Percentiles rank a stretch among this genome's conserved stretches.
Evolutionary conservation across 1,140 invertebrate species (phyloP).

Genomic region (Polypedilum pembai): DNA sequence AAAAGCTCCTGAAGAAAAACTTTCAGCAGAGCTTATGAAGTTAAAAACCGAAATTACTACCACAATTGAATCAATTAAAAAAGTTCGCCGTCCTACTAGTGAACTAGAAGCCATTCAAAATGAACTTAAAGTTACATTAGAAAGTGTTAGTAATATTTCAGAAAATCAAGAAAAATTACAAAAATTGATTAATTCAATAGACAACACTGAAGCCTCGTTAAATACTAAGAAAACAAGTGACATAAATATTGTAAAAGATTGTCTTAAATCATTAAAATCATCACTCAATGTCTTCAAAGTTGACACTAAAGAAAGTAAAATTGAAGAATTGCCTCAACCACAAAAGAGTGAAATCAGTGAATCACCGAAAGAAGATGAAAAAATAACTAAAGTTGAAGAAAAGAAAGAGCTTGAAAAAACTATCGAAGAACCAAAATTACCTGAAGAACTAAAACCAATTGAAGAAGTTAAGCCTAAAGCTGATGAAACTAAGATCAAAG

Average conservation of each 20-base stretch:
- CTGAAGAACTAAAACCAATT: constrained; percentile 30
- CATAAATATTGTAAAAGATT: neutral
- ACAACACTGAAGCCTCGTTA: neutral
- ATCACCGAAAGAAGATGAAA: constrained; percentile 30
- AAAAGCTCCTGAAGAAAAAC: neutral
- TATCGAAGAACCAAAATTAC: constrained; percentile 33
- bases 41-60: neutral
- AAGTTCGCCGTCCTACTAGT: neutral
- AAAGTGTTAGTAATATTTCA: neutral
- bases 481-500: constrained; percentile 33
- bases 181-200: neutral
- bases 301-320: neutral
- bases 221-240: neutral
- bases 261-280: neutral
- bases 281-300: neutral
- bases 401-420: constrained; percentile 33
- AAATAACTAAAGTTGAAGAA: constrained; percentile 32
- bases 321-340: neutral
- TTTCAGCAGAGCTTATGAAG: neutral
- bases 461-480: constrained; percentile 31
- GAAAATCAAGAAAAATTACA: neutral
- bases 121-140: neutral
- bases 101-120: constrained; percentile 29
- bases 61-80: constrained; percentile 20
- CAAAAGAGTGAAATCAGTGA: constrained; percentile 25